phyloP scores from a whole-genome alignment of 1,140 invertebrate genomes.

The Phenacoccus solenopsis region DNA sequence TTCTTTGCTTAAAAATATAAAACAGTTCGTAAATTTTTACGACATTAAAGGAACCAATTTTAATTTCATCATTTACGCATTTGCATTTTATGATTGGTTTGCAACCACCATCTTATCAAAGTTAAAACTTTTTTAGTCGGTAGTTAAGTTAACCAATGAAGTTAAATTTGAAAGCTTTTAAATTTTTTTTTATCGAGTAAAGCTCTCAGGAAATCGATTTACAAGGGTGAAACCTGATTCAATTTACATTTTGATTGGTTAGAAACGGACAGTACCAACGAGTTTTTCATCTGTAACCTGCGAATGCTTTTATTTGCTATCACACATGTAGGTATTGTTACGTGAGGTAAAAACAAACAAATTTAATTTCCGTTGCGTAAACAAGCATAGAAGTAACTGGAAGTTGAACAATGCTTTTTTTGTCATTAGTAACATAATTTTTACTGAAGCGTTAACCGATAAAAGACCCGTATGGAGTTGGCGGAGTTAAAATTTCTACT shows the following conservation, averaged over 20 bases:
- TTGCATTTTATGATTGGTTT: slow-evolving; percentile 16
- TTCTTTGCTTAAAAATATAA: slow-evolving; percentile 1
- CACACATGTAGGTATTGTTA: not conserved
- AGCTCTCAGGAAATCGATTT: not conserved
- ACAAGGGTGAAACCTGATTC: too few relatives aligned
- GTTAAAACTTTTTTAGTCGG: not conserved
- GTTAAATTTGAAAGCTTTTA: not conserved
- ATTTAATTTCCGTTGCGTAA: slow-evolving; percentile 9
- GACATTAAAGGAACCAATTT: slow-evolving; percentile 11
- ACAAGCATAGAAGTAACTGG: not conserved
- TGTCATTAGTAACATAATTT: not conserved
- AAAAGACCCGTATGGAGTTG: slow-evolving; percentile 13
- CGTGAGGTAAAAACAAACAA: not conserved
- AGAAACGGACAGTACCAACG: too few relatives aligned
- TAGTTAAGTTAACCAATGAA: not conserved
- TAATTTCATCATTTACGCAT: slow-evolving; percentile 14
- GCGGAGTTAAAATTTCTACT: not conserved
- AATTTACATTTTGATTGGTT: too few relatives aligned
- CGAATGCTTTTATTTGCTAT: not conserved
- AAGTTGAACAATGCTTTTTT: not conserved
- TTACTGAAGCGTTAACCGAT: slow-evolving; percentile 14
- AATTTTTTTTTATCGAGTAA: not conserved
- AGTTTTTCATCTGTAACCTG: too few relatives aligned
- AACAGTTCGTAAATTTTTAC: slow-evolving; percentile 18
- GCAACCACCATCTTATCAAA: not conserved